Conservation (phyloP, 1,140 invertebrate genomes). For the Drosophila novamexicana region DNA sequence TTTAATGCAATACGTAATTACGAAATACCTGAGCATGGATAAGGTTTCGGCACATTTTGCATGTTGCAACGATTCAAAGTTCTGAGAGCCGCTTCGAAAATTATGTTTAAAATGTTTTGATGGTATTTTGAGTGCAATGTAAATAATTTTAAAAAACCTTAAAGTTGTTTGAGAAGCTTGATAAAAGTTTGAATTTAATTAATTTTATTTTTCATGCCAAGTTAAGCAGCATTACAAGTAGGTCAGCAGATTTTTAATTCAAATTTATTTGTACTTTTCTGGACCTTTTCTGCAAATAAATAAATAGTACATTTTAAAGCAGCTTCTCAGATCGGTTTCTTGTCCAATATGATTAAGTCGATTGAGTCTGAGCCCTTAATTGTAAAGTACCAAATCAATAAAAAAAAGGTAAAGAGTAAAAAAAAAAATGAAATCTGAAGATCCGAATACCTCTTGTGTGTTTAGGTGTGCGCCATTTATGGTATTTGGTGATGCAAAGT, state of each 20-base stretch:
- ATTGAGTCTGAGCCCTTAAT: conserved; percentile 2
- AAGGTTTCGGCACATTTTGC: too few species aligned
- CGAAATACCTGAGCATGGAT: background rate
- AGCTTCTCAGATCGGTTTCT: too few species aligned
- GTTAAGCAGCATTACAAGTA: background rate
- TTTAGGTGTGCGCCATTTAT: conserved; percentile 5
- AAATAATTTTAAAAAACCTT: too few species aligned
- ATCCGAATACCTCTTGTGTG: conserved; percentile 12
- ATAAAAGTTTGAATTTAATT: too few species aligned
- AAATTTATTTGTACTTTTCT: background rate
- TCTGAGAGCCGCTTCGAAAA: too few species aligned
- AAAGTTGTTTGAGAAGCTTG: too few species aligned
- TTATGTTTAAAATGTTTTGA: too few species aligned
- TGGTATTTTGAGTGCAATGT: too few species aligned
- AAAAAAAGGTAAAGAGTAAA: background rate
- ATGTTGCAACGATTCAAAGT: too few species aligned
- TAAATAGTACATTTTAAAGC: too few species aligned
- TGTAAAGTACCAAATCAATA: conserved; percentile 24
- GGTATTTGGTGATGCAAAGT: conserved; percentile 1
- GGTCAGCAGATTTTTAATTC: background rate
- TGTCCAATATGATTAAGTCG: background rate
- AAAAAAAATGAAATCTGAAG: conserved; percentile 1
- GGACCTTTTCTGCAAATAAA: too few species aligned
- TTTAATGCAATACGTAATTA: background rate
- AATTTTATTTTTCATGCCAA: too few species aligned